phyloP scores from a whole-genome alignment of 1,140 invertebrate genomes.

The Tenebrio molitor region DNA sequence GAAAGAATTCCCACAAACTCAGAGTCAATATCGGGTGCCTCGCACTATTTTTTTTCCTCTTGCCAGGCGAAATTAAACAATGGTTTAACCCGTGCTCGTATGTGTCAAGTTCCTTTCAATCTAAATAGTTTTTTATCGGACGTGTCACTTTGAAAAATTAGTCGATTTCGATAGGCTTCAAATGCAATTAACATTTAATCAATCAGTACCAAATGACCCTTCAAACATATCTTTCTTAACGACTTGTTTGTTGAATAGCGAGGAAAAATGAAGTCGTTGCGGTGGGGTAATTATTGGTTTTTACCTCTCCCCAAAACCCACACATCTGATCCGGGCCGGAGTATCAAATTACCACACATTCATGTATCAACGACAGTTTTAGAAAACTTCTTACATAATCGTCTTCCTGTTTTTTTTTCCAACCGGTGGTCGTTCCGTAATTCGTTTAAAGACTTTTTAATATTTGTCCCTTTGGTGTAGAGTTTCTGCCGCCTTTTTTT shows the following conservation, averaged over 20 bases:
- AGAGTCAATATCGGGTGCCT: conserved; percentile 6
- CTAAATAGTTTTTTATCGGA: conserved; percentile 1
- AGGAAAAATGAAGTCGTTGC: too few species aligned
- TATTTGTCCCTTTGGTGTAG: conserved; percentile 25
- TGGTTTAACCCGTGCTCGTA: background rate
- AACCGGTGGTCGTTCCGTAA: conserved; percentile 7
- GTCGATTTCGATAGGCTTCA: background rate
- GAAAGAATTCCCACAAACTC: conserved; percentile 32
- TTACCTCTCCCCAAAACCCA: too few species aligned
- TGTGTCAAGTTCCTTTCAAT: background rate
- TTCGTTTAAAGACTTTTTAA: conserved; percentile 26
- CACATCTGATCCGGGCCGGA: too few species aligned
- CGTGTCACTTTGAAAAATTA: conserved; percentile 13
- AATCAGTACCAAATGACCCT: background rate
- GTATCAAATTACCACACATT: background rate
- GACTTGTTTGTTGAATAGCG: too few species aligned
- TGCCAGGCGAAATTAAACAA: background rate
- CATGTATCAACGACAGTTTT: background rate
- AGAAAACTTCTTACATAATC: background rate
- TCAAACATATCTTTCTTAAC: too few species aligned
- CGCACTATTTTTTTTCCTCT: conserved; percentile 9
- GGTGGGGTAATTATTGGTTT: too few species aligned
- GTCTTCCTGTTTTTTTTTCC: conserved; percentile 36
- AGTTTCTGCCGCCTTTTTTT: conserved; percentile 26
- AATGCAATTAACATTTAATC: background rate